These are phyloP conservation scores for Leucoma salicis DNA, from an alignment of 2,888 invertebrate species.

Conservation along the genomic window DNA sequence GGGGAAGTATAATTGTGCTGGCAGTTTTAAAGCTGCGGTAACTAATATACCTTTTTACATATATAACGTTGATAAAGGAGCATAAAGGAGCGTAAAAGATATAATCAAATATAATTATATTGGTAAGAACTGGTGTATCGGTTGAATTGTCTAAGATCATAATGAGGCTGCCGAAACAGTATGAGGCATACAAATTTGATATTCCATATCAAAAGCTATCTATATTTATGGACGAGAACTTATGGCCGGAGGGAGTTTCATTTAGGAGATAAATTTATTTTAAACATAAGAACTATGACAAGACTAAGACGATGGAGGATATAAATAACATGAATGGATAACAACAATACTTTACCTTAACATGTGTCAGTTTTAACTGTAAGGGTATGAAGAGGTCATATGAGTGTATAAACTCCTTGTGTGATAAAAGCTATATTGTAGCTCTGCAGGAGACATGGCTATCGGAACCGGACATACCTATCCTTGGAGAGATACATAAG, in stretches of 20 bases:
- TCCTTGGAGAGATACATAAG: too few species aligned
- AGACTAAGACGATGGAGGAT: too few species aligned
- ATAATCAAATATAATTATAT: neutral
- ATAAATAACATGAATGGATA: too few species aligned
- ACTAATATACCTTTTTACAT: neutral
- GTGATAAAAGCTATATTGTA: too few species aligned
- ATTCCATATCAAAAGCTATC: neutral
- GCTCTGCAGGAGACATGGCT: too few species aligned
- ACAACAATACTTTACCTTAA: too few species aligned
- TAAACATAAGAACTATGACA: too few species aligned
- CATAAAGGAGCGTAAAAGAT: neutral
- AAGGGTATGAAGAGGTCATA: too few species aligned
- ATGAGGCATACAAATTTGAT: neutral
- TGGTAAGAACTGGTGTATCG: neutral
- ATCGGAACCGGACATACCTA: too few species aligned
- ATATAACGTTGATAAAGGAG: neutral
- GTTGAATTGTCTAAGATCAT: neutral
- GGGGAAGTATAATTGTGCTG: too few species aligned
- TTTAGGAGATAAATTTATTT: neutral
- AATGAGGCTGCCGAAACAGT: neutral
- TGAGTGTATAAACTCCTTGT: too few species aligned
- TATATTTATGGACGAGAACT: neutral
- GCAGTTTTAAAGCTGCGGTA: neutral
- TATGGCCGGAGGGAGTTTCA: constrained; percentile 3
- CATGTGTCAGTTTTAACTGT: too few species aligned